Conservation (phyloP, 1,140 invertebrate genomes). For the Ceratina japonica region DNA sequence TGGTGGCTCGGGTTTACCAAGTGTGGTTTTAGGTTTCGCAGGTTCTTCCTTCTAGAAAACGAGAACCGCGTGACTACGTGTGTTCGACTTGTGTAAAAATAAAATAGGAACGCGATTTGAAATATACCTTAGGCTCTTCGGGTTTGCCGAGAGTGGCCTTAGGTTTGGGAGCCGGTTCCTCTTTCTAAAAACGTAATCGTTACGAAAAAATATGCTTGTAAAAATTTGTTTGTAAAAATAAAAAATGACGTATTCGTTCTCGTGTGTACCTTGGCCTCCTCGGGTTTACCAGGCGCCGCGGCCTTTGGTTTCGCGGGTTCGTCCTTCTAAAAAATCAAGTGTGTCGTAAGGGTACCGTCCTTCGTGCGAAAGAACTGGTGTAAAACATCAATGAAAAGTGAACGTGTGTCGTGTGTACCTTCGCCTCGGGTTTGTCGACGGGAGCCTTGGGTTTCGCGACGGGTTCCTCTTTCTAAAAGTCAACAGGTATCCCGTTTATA, state of each 20-base stretch:
- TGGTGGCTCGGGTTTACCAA: conserved; percentile 58
- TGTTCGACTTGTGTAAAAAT: neutral
- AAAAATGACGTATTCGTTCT: too few relatives aligned
- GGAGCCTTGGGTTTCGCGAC: conserved; percentile 61
- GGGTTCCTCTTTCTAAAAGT: conserved; percentile 61
- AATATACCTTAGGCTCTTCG: conserved; percentile 67
- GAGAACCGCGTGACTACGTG: neutral
- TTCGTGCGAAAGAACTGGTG: neutral
- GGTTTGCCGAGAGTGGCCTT: conserved; percentile 60
- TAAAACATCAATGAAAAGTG: neutral
- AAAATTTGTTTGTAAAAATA: neutral
- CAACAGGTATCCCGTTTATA: conserved; percentile 1
- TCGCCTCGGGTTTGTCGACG: conserved; percentile 65
- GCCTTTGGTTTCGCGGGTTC: conserved; percentile 47
- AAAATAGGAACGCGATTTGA: neutral
- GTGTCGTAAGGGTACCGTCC: neutral
- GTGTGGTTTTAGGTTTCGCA: conserved; percentile 50
- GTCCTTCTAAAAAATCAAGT: conserved; percentile 58
- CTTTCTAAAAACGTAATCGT: conserved; percentile 55
- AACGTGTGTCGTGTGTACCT: conserved; percentile 63
- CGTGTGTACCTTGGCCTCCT: conserved; percentile 70
- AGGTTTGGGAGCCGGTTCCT: conserved; percentile 48
- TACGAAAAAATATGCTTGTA: neutral
- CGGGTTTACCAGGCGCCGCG: conserved; percentile 57
- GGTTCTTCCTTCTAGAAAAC: conserved; percentile 62